Evolutionary conservation across 1,140 invertebrate species (phyloP), one percentile per base, ranked within the genome.

Genomic region (Temnothorax curvispinosus): DNA sequence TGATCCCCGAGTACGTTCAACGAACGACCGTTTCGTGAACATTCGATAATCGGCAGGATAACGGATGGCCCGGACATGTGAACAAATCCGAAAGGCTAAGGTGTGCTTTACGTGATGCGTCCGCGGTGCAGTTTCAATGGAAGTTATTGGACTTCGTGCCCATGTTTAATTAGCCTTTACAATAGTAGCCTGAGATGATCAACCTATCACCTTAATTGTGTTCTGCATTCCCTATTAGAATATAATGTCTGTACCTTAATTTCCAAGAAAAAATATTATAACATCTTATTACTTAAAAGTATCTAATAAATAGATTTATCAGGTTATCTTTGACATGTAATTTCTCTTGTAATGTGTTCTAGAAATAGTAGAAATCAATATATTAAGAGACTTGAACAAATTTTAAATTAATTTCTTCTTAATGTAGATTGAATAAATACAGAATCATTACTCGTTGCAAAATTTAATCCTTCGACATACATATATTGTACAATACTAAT

Each of bases 61-160:
- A 84, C 41, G 41, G 41, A 77, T 7, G 27, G 2, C 3, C 47
- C 64, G 44, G 18, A 27, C 54, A 44, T 21, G n/a, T 13, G 15
- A 74, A 60, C 41, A 41, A 72, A 47, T 74, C 32, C 41, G 3
- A 27, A 27, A 72, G 56, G 13, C 13, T 18, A 6, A 41, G n/a
- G 27, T 82, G 13, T 35, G 38, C 21, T 38, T 47, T 72, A 74
- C 54, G 54, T 47, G 54, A 58, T 38, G 38, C 67, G 13, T 60
- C 47, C 15, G 18, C 54, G 3, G 32, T 75, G 18, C 35, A 35
- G 60, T 47, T 72, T 60, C 27, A 52, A 27, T 13, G 41, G 69
- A 60, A 74, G 13, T 56, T 69, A 56, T 69, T 81, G 52, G 13
- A 75, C 69, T 47, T 82, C 41, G 32, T 44, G 52, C 38, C 15